These are phyloP conservation scores for Channa maculata DNA, from an alignment of 2,113 vertebrate genomes.

Conservation along the genomic window DNA sequence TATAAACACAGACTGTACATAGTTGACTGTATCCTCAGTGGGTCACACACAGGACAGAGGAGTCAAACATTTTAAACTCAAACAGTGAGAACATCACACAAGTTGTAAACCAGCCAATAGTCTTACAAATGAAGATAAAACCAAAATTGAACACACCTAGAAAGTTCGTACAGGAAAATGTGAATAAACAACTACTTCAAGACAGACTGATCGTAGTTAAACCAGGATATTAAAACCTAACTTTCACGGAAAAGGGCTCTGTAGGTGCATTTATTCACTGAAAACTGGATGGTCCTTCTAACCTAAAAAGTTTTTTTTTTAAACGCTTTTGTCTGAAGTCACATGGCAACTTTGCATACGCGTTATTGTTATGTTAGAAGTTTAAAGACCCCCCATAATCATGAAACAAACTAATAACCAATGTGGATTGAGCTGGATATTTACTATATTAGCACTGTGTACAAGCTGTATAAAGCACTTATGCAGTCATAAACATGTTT, in stretches of 20 bases:
- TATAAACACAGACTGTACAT: not conserved
- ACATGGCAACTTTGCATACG: too few relatives aligned
- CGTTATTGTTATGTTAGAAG: too few relatives aligned
- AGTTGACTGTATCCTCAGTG: not conserved
- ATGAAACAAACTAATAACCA: too few relatives aligned
- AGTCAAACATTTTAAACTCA: not conserved
- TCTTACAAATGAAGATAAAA: not conserved
- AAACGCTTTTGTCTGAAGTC: too few relatives aligned
- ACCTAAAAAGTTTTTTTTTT: too few relatives aligned
- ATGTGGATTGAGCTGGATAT: not conserved
- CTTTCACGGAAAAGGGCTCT: not conserved
- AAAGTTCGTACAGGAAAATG: not conserved
- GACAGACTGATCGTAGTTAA: too few relatives aligned
- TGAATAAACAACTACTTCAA: too few relatives aligned
- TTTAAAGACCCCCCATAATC: too few relatives aligned
- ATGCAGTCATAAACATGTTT: slow-evolving; percentile 1
- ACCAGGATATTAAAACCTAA: not conserved
- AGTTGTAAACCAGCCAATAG: not conserved
- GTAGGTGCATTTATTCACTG: too few relatives aligned
- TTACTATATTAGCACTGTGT: not conserved
- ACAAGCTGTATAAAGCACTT: not conserved
- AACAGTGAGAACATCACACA: not conserved
- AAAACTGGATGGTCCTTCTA: too few relatives aligned
- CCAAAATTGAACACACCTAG: not conserved
- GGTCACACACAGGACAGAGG: too few relatives aligned